Conservation (phyloP, 2,113 vertebrate species). For the Limanda limanda region DNA sequence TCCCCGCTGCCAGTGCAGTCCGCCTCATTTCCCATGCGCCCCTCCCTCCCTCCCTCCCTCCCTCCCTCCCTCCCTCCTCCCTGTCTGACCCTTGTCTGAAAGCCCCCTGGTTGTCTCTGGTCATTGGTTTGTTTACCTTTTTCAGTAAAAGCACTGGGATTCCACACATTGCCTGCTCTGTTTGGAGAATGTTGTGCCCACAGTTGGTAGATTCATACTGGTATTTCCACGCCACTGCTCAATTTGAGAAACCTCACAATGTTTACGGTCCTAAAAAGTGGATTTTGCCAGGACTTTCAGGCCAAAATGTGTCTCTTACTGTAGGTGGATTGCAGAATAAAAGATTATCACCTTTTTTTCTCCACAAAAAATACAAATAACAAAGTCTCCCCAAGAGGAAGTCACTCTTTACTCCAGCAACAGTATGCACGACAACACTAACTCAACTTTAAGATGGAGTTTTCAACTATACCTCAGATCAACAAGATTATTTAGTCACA, state of each 20-base stretch:
- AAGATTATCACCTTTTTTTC: too few species aligned
- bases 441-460: too few species aligned
- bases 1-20: slow-evolving; percentile 19
- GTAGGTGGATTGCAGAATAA: neutral
- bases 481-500: too few species aligned
- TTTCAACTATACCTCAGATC: too few species aligned
- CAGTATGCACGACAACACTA: too few species aligned
- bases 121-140: slow-evolving; percentile 66
- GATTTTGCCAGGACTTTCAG: neutral
- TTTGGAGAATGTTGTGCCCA: slow-evolving; percentile 31
- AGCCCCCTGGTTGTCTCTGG: slow-evolving; percentile 53
- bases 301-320: neutral
- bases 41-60: neutral
- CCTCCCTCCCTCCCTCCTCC: neutral
- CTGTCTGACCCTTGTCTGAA: slow-evolving; percentile 50
- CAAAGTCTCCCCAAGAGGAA: neutral
- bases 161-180: slow-evolving; percentile 60
- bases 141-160: slow-evolving; percentile 64
- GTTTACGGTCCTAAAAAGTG: slow-evolving; percentile 19
- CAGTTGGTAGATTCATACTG: slow-evolving; percentile 54
- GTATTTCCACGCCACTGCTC: slow-evolving; percentile 62
- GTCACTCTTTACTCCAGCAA: too few species aligned
- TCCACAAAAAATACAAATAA: neutral
- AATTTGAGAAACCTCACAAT: slow-evolving; percentile 35
- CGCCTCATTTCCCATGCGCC: neutral